Evolutionary conservation across 2,888 invertebrate genomes (phyloP).

Genomic region (Chironomus tentans): DNA sequence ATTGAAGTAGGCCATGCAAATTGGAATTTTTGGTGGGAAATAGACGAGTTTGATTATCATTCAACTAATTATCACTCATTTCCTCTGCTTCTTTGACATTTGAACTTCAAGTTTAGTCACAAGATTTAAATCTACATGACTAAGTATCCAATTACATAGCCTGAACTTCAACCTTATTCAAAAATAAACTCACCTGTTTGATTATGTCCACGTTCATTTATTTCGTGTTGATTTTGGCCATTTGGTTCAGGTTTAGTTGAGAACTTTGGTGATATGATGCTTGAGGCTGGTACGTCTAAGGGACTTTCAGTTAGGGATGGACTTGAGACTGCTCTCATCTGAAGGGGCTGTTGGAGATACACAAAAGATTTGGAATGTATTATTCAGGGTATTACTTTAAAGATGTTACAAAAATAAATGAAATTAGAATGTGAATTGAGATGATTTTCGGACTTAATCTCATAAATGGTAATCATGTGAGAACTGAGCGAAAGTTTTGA

Average conservation of each 20-base stretch:
- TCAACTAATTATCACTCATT: neutral
- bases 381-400: too few species aligned
- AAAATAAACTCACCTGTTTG: slow-evolving; percentile 6
- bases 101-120: too few species aligned
- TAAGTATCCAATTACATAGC: neutral
- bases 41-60: too few species aligned
- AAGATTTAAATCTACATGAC: too few species aligned
- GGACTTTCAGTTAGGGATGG: slow-evolving; percentile 38
- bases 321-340: slow-evolving; percentile 42
- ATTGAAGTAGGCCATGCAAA: too few species aligned
- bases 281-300: slow-evolving; percentile 29
- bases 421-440: too few species aligned
- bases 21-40: neutral
- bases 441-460: too few species aligned
- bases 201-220: neutral
- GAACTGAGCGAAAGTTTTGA: too few species aligned
- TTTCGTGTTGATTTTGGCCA: neutral
- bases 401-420: too few species aligned
- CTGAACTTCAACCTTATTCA: neutral
- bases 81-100: neutral
- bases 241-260: slow-evolving; percentile 17
- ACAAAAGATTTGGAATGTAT: neutral
- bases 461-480: too few species aligned
- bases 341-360: slow-evolving; percentile 35
- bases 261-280: slow-evolving; percentile 28